Conservation (phyloP, 2,113 vertebrate species). For the Centropristis striata region DNA sequence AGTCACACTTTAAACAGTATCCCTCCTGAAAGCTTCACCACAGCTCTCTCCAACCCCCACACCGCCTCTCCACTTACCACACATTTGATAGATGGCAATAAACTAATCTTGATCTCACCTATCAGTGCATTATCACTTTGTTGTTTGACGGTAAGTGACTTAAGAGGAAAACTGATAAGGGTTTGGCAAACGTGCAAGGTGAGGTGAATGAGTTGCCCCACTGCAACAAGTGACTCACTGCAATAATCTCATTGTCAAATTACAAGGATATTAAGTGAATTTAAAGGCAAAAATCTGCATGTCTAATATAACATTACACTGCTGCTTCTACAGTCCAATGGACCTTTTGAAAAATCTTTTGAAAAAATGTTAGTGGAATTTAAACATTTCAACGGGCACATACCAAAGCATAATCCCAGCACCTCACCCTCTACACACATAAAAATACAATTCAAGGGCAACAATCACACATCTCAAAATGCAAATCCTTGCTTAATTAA, state of each 20-base stretch:
- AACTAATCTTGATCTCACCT: slow-evolving; percentile 78
- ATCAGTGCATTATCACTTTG: slow-evolving; percentile 70
- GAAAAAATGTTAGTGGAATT: neutral
- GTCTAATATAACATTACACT: neutral
- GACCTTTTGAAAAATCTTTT: neutral
- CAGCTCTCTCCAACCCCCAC: slow-evolving; percentile 38
- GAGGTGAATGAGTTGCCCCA: slow-evolving; percentile 27
- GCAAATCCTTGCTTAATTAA: neutral
- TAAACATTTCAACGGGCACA: neutral
- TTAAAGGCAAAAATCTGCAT: neutral
- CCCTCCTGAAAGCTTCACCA: slow-evolving; percentile 45
- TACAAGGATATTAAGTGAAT: neutral
- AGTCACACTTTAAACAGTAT: slow-evolving; percentile 64
- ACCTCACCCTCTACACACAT: neutral
- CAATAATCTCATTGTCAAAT: neutral
- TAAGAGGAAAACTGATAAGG: slow-evolving; percentile 66
- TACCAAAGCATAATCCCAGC: neutral
- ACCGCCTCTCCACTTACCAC: slow-evolving; percentile 75
- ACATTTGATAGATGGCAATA: slow-evolving; percentile 74
- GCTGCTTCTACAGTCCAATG: neutral
- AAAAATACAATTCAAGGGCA: neutral
- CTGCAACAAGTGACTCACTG: slow-evolving; percentile 24
- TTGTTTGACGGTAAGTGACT: slow-evolving; percentile 70
- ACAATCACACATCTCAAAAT: slow-evolving; percentile 1
- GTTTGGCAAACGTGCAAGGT: slow-evolving; percentile 43